Conservation (phyloP, 2,888 invertebrate species). For the Hirtodrosophila histrioides region DNA sequence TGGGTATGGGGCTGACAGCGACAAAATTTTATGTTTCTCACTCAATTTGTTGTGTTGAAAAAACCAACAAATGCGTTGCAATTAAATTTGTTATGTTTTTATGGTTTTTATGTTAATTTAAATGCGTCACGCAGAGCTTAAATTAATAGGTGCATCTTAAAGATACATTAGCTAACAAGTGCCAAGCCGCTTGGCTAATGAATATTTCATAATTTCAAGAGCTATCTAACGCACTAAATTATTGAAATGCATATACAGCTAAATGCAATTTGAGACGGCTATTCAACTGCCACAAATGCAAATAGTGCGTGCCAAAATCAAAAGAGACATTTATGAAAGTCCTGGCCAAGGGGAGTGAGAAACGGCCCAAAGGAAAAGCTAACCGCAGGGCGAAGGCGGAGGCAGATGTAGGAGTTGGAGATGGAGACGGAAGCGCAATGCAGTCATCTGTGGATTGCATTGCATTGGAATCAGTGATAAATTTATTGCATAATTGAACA, state of each 20-base stretch:
- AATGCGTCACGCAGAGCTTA: slow-evolving; percentile 54
- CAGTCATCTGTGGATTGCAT: slow-evolving; percentile 59
- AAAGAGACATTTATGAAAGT: slow-evolving; percentile 44
- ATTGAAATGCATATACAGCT: slow-evolving; percentile 35
- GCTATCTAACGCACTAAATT: slow-evolving; percentile 32
- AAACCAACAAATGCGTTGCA: slow-evolving; percentile 72
- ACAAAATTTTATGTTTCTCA: slow-evolving; percentile 74
- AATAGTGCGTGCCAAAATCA: slow-evolving; percentile 57
- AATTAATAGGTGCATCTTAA: slow-evolving; percentile 57
- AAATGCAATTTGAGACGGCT: slow-evolving; percentile 39
- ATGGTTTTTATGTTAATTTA: slow-evolving; percentile 71
- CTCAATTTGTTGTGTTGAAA: slow-evolving; percentile 72
- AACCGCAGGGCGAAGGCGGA: slow-evolving; percentile 27
- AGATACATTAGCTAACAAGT: slow-evolving; percentile 52
- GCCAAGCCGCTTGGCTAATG: slow-evolving; percentile 47
- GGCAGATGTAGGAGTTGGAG: neutral
- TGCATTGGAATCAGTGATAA: slow-evolving; percentile 70
- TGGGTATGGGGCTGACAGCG: slow-evolving; percentile 27
- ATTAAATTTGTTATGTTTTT: slow-evolving; percentile 58
- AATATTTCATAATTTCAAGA: slow-evolving; percentile 59
- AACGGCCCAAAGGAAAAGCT: neutral
- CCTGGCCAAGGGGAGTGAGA: neutral
- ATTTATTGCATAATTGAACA: slow-evolving; percentile 80
- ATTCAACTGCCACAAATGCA: slow-evolving; percentile 49
- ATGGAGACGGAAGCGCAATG: slow-evolving; percentile 14